Percentiles rank a stretch among this genome's conserved stretches.
phyloP scores from a whole-genome alignment of 2,797 vertebrate species.

The Urophycis tenuis region DNA sequence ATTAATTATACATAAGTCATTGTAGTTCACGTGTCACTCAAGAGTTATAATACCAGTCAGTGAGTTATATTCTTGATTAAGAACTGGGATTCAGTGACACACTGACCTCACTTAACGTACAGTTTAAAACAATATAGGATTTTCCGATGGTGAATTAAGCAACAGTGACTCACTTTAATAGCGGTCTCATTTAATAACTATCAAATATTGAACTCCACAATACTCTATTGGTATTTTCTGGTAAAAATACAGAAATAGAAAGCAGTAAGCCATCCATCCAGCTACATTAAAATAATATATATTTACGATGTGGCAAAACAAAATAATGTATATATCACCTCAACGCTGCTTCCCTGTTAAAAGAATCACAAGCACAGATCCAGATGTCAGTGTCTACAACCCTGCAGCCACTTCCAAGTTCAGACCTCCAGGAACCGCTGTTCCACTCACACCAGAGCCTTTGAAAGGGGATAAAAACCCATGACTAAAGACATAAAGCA shows the following conservation, averaged over 20 bases:
- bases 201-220: not conserved
- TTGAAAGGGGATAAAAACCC: constrained; percentile 21
- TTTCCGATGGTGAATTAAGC: not conserved
- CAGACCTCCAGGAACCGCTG: not conserved
- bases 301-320: not conserved
- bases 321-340: not conserved
- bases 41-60: not conserved
- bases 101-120: not conserved
- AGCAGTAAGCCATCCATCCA: not conserved
- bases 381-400: not conserved
- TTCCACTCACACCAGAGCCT: not conserved
- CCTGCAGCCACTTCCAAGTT: not conserved
- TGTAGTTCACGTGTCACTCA: not conserved
- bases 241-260: not conserved
- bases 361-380: not conserved
- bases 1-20: no score
- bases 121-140: not conserved
- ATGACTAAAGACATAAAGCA: constrained; percentile 21
- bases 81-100: not conserved
- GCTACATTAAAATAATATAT: not conserved
- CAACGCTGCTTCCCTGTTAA: not conserved
- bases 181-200: not conserved
- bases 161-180: not conserved
- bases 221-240: not conserved
- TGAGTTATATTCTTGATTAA: no score